phyloP scores from a whole-genome alignment of 2,797 vertebrate genomes.

The Echeneis naucrates region DNA sequence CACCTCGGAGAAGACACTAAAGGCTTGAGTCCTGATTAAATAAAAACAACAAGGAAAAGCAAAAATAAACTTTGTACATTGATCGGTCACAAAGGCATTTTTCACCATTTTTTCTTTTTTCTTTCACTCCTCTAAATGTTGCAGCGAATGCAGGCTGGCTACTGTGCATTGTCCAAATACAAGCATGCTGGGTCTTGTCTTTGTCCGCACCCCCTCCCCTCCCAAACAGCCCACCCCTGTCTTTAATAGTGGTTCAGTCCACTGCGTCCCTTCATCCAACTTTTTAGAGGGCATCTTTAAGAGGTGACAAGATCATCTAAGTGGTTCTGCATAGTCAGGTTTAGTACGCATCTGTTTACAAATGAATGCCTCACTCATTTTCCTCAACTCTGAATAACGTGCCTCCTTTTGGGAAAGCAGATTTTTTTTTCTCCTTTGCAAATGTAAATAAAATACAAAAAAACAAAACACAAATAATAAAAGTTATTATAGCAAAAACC shows the following conservation, averaged over 20 bases:
- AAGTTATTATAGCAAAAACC: slow-evolving; percentile 65
- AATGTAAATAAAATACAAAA: slow-evolving; percentile 50
- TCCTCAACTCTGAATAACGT: slow-evolving; percentile 58
- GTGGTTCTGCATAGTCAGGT: slow-evolving; percentile 89
- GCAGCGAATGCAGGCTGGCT: slow-evolving; percentile 68
- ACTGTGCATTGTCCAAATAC: slow-evolving; percentile 62
- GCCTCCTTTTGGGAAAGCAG: slow-evolving; percentile 79
- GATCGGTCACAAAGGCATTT: slow-evolving; percentile 80
- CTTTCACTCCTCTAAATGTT: slow-evolving; percentile 45
- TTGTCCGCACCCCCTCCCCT: background rate
- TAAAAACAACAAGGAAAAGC: slow-evolving; percentile 66
- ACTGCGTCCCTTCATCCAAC: slow-evolving; percentile 33
- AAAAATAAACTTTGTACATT: slow-evolving; percentile 82
- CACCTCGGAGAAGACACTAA: slow-evolving; percentile 81
- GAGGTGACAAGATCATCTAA: slow-evolving; percentile 63
- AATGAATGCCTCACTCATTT: slow-evolving; percentile 76
- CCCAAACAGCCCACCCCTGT: background rate
- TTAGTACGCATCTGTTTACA: slow-evolving; percentile 74
- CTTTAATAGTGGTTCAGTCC: slow-evolving; percentile 64
- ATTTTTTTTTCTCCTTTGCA: slow-evolving; percentile 61
- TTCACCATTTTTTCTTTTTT: slow-evolving; percentile 58
- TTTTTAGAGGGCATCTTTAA: slow-evolving; percentile 42
- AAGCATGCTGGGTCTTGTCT: slow-evolving; percentile 61
- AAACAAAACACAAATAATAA: slow-evolving; percentile 57
- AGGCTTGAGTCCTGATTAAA: slow-evolving; percentile 81